Percentiles rank a stretch among this genome's conserved stretches.
phyloP scores from a whole-genome alignment of 2,113 vertebrate species.

The Dicaeum eximium region DNA sequence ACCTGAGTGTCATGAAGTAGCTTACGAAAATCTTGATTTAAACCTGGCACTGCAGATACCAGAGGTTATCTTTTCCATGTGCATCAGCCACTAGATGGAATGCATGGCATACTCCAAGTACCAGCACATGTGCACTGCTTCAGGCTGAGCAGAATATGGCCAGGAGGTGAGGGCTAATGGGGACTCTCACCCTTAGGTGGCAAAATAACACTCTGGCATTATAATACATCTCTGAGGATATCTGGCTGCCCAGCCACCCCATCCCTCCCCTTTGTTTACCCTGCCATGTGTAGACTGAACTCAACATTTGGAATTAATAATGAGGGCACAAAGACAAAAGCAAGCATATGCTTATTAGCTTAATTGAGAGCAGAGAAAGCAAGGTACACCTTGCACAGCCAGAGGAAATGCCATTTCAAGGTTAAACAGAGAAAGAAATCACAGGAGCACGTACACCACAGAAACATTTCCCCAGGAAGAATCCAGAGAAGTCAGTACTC shows the following conservation, averaged over 20 bases:
- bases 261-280: background rate
- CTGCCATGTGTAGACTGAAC: background rate
- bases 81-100: slow-evolving; percentile 17
- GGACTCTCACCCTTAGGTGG: background rate
- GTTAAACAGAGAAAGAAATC: slow-evolving; percentile 16
- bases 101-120: background rate
- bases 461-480: background rate
- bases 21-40: background rate
- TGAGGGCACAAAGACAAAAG: background rate
- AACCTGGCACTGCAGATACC: background rate
- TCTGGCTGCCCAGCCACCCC: background rate
- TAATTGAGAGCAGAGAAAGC: background rate
- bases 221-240: background rate
- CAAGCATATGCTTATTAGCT: background rate
- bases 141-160: background rate
- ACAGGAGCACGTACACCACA: background rate
- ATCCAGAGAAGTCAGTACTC: background rate
- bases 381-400: background rate
- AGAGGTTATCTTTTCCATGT: background rate
- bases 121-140: background rate
- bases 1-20: background rate
- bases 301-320: slow-evolving; percentile 3
- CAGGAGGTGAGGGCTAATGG: background rate
- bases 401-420: background rate
- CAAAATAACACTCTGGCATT: background rate